Percentiles rank a stretch among this genome's conserved stretches.
Evolutionary conservation across 2,113 vertebrate species (phyloP).

Genomic region (Psilopsiagon aymara): DNA sequence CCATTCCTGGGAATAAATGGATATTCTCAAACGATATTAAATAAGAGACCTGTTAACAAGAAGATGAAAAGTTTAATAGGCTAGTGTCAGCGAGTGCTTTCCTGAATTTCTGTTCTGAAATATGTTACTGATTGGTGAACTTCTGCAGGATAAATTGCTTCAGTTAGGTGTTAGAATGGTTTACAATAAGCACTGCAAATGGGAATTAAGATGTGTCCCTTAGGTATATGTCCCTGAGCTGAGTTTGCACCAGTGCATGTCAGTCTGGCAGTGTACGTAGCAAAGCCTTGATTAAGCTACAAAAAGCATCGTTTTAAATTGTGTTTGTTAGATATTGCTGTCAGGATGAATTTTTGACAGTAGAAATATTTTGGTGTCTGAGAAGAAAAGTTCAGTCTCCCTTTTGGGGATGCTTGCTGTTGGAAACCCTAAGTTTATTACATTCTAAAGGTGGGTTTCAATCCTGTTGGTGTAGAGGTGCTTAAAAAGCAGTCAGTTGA

Average conservation of each 20-base stretch:
- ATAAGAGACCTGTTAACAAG: not conserved
- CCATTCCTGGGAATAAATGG: not conserved
- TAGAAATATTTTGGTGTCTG: not conserved
- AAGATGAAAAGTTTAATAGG: not conserved
- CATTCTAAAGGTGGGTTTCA: not conserved
- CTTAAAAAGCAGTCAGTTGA: not conserved
- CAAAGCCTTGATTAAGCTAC: not conserved
- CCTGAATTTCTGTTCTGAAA: not conserved
- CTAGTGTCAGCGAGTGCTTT: not conserved
- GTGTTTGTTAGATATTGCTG: not conserved
- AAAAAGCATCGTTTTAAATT: not conserved
- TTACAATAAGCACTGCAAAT: not conserved
- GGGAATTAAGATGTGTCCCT: not conserved
- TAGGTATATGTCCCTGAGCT: not conserved
- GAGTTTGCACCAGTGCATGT: not conserved
- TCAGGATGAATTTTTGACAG: not conserved
- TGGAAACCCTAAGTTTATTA: not conserved
- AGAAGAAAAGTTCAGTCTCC: not conserved
- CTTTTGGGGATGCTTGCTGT: fast-evolving
- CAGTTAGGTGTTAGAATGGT: not conserved
- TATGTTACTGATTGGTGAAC: not conserved
- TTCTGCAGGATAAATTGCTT: not conserved
- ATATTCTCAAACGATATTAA: not conserved
- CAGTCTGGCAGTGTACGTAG: not conserved
- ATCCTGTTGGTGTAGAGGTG: not conserved